Percentiles rank a stretch among this genome's conserved stretches.
Conservation (phyloP, 1,140 invertebrate genomes). For the Oedothorax gibbosus region DNA sequence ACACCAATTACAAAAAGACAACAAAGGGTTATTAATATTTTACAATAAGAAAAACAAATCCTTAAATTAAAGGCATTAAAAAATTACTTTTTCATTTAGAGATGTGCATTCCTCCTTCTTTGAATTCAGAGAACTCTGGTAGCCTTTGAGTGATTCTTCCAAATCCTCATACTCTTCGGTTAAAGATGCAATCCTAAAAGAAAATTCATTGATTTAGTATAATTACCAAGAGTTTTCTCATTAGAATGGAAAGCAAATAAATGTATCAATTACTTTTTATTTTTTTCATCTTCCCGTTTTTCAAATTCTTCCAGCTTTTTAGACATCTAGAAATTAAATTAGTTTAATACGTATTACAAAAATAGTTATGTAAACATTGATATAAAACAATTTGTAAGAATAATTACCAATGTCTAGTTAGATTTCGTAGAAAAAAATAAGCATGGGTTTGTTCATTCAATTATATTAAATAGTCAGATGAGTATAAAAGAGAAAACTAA, state of each 20-base stretch:
- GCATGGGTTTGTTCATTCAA: too few species aligned
- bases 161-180: not conserved
- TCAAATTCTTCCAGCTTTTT: slow-evolving; percentile 29
- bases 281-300: slow-evolving; percentile 9
- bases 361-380: not conserved
- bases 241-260: not conserved
- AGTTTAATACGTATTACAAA: not conserved
- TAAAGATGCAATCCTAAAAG: not conserved
- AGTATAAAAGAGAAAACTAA: too few species aligned
- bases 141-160: slow-evolving; percentile 10
- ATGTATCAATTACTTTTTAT: slow-evolving; percentile 23
- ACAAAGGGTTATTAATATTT: too few species aligned
- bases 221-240: not conserved
- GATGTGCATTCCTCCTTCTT: slow-evolving; percentile 22
- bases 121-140: slow-evolving; percentile 13
- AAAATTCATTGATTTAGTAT: not conserved
- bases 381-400: too few species aligned
- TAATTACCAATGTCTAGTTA: too few species aligned
- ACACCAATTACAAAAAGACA: too few species aligned
- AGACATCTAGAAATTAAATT: not conserved
- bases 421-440: too few species aligned
- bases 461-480: too few species aligned
- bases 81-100: slow-evolving; percentile 33
- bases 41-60: not conserved
- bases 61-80: not conserved